A percentile compares a stretch with the other conserved stretches of the same genome.
Conservation (phyloP, 2,113 vertebrate genomes). For the Craseonycteris thonglongyai region DNA sequence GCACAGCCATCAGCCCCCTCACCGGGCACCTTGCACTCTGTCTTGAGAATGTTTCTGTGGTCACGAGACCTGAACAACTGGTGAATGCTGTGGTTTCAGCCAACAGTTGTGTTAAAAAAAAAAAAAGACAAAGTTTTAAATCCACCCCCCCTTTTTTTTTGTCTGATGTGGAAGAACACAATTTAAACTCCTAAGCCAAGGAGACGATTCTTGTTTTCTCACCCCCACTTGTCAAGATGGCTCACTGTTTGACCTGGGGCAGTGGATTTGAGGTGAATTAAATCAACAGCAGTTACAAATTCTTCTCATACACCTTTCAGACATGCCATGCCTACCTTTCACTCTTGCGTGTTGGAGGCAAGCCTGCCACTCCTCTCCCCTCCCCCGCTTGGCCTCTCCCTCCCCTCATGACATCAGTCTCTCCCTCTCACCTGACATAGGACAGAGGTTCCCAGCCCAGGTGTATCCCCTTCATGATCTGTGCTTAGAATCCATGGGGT, state of each 20-base stretch:
- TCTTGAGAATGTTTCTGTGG: not conserved
- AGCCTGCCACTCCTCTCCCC: not conserved
- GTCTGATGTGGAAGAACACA: not conserved
- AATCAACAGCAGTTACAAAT: not conserved
- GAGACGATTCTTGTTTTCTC: not conserved
- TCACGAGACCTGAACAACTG: not conserved
- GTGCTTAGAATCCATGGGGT: not conserved
- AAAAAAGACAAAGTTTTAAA: not conserved
- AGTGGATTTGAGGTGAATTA: not conserved
- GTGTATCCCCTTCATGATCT: not conserved
- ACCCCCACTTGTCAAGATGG: not conserved
- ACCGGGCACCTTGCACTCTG: fast-evolving
- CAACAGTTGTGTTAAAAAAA: not conserved
- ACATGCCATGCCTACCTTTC: not conserved
- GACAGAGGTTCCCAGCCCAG: not conserved
- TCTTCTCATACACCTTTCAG: not conserved
- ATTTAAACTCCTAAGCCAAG: not conserved
- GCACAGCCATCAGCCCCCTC: not conserved
- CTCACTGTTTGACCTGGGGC: not conserved
- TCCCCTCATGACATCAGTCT: not conserved
- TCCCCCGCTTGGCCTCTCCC: not conserved
- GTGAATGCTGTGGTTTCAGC: not conserved
- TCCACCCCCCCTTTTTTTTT: not conserved
- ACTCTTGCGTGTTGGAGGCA: no score
- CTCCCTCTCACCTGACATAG: not conserved